Evolutionary conservation across 2,797 vertebrate species (phyloP), one percentile per base, ranked within the genome.

Genomic region (Calcarius lapponicus): DNA sequence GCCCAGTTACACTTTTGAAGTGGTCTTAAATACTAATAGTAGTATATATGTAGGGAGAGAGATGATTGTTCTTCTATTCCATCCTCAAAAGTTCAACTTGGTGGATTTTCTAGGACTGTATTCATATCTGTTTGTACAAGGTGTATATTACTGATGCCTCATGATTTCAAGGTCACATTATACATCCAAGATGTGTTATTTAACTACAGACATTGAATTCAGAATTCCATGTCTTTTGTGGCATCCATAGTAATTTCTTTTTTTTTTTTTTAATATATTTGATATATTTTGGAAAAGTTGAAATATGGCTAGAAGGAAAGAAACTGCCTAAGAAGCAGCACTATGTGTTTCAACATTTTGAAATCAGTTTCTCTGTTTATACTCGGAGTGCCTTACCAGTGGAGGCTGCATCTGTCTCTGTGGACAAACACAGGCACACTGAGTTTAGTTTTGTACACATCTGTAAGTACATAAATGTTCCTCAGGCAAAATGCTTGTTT

Each of bases 401-500:
- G 42, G 51, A 88, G 71, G 48, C 64, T 88, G 29, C 45, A 54
- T 92, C 66, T 92, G 56, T 69, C 58, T 86, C 76, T 80, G 25
- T 69, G 74, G 42, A 78, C 74, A 91, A 95, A 53, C 1, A 7
- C 29, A 42, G 51, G 64, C 71, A 67, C 31, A 18, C 26, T 51
- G 51, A 69, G 66, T 80, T 90, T 60, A 25, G 74, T 56, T 95
- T 36, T 89, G 56, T 95, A 73, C 83, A 57, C 71, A 66, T 73
- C 29, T 95, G 42, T 79, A 89, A 81, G 51, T 50, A 60, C 48
- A 43, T 76, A 92, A 87, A 38, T 54, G 74, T 76, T 93, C 88
- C 78, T 97, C 40, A 36, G 94, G 94, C 85, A 93, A 71, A 94
- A 74, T 64, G 16, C 45, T 80, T 90, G 47, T 91, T 94, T 93